A percentile compares a stretch with the other conserved stretches of the same genome.
These are phyloP conservation scores for Sardinella longiceps DNA, from an alignment of 2,797 vertebrate species.

Conservation along the genomic window DNA sequence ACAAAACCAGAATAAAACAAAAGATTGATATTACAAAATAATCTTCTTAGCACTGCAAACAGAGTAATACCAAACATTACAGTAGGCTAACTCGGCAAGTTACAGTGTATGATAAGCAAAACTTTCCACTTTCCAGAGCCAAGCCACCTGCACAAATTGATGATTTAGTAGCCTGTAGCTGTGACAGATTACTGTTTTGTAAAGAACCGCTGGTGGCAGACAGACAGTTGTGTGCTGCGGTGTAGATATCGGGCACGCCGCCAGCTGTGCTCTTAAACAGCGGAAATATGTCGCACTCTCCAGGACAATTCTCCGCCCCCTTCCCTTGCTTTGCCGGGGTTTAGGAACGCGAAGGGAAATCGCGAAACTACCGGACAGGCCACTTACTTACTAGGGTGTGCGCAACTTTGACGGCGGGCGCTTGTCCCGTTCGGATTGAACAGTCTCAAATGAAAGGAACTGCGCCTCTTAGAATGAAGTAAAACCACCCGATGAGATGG, in stretches of 20 bases:
- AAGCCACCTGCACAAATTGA: neutral
- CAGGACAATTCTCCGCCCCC: constrained; percentile 46
- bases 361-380: constrained; percentile 11
- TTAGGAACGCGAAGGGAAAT: constrained; percentile 32
- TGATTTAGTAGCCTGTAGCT: neutral
- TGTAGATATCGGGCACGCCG: constrained; percentile 34
- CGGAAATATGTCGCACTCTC: constrained; percentile 45
- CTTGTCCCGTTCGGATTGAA: neutral
- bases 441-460: neutral
- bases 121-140: neutral
- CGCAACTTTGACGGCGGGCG: neutral
- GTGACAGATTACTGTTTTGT: neutral
- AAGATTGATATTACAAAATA: no score
- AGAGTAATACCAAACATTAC: no score
- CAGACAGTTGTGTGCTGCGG: constrained; percentile 25
- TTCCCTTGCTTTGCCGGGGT: constrained; percentile 41
- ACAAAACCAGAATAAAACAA: no score
- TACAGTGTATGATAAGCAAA: neutral
- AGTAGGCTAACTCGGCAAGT: no score
- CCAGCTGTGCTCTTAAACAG: constrained; percentile 41
- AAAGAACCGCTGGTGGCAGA: neutral
- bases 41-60: no score
- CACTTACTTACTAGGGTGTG: neutral
- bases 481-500: neutral
- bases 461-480: neutral